These are phyloP conservation scores for Antheraea yamamai DNA, from an alignment of 2,888 invertebrate species.

Conservation along the genomic window DNA sequence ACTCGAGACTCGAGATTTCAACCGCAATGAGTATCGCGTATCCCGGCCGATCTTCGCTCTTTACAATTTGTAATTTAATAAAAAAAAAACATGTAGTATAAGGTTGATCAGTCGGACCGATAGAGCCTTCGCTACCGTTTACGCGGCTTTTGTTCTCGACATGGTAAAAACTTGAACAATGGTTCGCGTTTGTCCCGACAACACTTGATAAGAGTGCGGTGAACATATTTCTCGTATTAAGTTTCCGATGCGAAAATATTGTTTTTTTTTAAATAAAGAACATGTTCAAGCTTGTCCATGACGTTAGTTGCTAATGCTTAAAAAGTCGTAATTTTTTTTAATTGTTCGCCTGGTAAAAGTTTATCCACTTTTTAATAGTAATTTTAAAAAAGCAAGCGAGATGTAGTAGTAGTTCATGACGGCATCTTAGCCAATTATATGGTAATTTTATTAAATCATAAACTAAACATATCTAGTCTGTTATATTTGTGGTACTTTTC, in stretches of 20 bases:
- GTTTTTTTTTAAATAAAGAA: background rate
- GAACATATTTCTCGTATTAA: conserved; percentile 60
- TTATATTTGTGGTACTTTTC: too few relatives aligned
- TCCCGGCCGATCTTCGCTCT: conserved; percentile 50
- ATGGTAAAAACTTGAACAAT: conserved; percentile 77
- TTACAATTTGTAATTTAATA: conserved; percentile 40
- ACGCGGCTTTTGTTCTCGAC: conserved; percentile 71
- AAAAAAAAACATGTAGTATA: conserved; percentile 58
- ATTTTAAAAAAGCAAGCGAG: background rate
- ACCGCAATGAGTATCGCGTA: conserved; percentile 54
- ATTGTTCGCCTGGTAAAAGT: background rate
- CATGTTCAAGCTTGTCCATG: background rate
- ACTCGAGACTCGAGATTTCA: conserved; percentile 46
- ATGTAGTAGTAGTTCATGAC: too few relatives aligned
- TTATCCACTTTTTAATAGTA: background rate
- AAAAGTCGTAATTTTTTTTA: background rate
- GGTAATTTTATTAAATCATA: too few relatives aligned
- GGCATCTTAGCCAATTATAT: too few relatives aligned
- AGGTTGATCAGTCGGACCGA: conserved; percentile 78
- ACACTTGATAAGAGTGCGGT: conserved; percentile 64
- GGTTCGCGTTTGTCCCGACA: conserved; percentile 58
- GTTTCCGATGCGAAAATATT: conserved; percentile 46
- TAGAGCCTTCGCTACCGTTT: conserved; percentile 77
- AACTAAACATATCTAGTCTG: too few relatives aligned
- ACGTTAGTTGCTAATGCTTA: background rate